These are phyloP conservation scores for Camponotus floridanus DNA, from an alignment of 1,140 invertebrate species.

Conservation along the genomic window DNA sequence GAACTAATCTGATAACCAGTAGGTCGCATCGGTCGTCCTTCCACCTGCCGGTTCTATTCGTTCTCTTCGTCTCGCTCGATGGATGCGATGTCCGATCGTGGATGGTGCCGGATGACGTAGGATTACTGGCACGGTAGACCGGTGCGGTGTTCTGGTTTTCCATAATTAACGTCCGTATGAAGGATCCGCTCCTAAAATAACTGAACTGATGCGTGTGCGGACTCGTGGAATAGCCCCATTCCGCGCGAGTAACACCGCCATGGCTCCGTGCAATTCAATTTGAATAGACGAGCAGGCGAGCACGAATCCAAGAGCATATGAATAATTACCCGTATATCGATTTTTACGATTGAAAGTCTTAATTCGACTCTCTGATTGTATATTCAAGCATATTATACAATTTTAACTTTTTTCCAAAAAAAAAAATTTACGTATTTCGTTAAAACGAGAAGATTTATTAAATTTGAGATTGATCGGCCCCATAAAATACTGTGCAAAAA, in stretches of 20 bases:
- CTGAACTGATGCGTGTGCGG: conserved; percentile 71
- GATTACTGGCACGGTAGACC: conserved; percentile 68
- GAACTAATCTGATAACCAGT: conserved; percentile 75
- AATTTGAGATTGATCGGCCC: background rate
- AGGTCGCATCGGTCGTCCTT: conserved; percentile 65
- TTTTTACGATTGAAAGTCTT: background rate
- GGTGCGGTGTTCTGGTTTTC: conserved; percentile 68
- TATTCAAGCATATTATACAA: background rate
- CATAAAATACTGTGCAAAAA: background rate
- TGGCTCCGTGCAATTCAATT: conserved; percentile 26
- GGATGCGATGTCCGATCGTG: conserved; percentile 55
- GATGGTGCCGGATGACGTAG: conserved; percentile 63
- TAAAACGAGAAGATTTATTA: background rate
- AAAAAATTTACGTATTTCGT: background rate
- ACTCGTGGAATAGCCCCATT: conserved; percentile 55
- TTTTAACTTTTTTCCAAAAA: background rate
- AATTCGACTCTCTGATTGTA: background rate
- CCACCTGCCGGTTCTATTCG: conserved; percentile 22
- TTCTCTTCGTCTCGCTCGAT: conserved; percentile 44
- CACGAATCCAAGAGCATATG: background rate
- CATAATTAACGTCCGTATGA: conserved; percentile 76
- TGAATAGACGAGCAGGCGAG: background rate
- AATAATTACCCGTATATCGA: background rate
- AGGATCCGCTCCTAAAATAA: conserved; percentile 78
- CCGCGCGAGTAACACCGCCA: conserved; percentile 6